These are phyloP conservation scores for Thelaira solivaga DNA, from an alignment of 2,888 invertebrate species.

Conservation along the genomic window DNA sequence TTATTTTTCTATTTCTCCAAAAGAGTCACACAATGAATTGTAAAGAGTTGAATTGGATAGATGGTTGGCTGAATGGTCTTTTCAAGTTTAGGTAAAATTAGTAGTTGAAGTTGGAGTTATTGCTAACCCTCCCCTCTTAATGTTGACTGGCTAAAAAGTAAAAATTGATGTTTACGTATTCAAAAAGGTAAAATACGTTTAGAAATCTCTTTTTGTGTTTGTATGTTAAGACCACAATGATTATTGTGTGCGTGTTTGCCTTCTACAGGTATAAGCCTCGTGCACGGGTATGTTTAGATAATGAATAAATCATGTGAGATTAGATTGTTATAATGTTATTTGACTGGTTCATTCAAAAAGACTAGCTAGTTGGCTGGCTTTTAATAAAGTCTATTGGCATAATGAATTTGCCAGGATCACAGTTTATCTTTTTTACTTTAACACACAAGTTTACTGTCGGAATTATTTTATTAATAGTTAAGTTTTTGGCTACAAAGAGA, in stretches of 20 bases:
- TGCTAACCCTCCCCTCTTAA: slow-evolving; percentile 8
- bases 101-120: slow-evolving; percentile 3
- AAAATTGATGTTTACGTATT: slow-evolving; percentile 7
- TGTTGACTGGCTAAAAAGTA: slow-evolving; percentile 26
- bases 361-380: neutral
- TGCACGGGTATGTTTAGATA: slow-evolving; percentile 18
- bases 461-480: no score
- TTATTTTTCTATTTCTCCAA: slow-evolving; percentile 2
- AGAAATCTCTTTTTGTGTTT: neutral
- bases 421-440: neutral
- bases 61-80: slow-evolving; percentile 1
- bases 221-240: neutral
- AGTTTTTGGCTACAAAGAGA: no score
- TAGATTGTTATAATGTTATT: slow-evolving; percentile 11
- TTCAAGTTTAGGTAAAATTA: neutral
- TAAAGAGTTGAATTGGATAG: slow-evolving; percentile 40
- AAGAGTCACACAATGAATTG: slow-evolving; percentile 42
- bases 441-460: no score
- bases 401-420: neutral
- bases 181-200: neutral
- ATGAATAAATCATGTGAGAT: slow-evolving; percentile 49
- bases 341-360: neutral
- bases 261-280: no score
- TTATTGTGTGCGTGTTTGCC: slow-evolving; percentile 14
- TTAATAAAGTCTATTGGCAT: neutral